These are phyloP conservation scores for Exephanes ischioxanthus DNA, from an alignment of 2,888 invertebrate genomes.

Conservation along the genomic window DNA sequence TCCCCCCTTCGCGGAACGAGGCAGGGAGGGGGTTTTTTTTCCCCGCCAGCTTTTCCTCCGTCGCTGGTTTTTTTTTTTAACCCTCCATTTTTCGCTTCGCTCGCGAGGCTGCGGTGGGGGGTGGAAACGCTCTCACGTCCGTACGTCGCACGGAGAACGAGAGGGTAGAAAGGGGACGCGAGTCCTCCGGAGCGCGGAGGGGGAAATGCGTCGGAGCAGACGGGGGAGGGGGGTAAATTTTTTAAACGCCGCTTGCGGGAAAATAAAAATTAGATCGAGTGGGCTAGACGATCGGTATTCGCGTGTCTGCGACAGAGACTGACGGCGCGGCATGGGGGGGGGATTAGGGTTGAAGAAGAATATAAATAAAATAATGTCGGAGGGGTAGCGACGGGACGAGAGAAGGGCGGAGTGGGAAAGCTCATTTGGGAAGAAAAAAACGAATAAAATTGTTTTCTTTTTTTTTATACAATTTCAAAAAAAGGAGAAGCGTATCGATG, in stretches of 20 bases:
- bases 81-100: slow-evolving; percentile 53
- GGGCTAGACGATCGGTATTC: slow-evolving; percentile 70
- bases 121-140: slow-evolving; percentile 63
- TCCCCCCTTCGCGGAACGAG: slow-evolving; percentile 41
- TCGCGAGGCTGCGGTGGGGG: slow-evolving; percentile 65
- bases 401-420: slow-evolving; percentile 50
- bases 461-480: neutral
- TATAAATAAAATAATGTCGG: slow-evolving; percentile 51
- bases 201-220: slow-evolving; percentile 48
- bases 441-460: neutral
- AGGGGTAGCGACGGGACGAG: slow-evolving; percentile 45
- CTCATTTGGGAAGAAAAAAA: slow-evolving; percentile 65
- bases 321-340: neutral
- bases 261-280: slow-evolving; percentile 81
- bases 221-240: slow-evolving; percentile 78
- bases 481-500: slow-evolving; percentile 28
- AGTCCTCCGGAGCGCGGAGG: slow-evolving; percentile 13
- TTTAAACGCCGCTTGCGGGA: slow-evolving; percentile 82
- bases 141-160: slow-evolving; percentile 48
- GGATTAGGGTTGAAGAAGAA: slow-evolving; percentile 3
- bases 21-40: slow-evolving; percentile 56
- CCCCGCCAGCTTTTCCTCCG: slow-evolving; percentile 51
- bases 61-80: slow-evolving; percentile 69
- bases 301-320: slow-evolving; percentile 31
- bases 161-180: slow-evolving; percentile 4